Evolutionary conservation across 2,888 invertebrate species (phyloP).

Genomic region (Tinea trinotella): DNA sequence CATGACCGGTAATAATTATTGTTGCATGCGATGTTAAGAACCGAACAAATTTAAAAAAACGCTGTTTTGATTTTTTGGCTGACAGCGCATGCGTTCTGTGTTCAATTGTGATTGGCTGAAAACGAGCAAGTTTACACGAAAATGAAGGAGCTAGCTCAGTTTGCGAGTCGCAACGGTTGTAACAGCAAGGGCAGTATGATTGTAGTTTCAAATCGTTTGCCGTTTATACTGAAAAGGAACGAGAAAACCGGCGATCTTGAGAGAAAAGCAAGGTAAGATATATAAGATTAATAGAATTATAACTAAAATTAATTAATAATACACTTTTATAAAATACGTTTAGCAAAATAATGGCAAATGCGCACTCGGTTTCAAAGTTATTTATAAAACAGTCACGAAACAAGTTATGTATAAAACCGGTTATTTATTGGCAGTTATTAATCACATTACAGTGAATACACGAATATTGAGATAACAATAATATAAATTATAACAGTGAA

Average conservation of each 20-base stretch:
- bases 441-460: neutral
- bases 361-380: too few relatives aligned
- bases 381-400: too few relatives aligned
- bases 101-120: conserved; percentile 53
- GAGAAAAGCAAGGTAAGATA: conserved; percentile 86
- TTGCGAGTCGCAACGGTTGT: conserved; percentile 55
- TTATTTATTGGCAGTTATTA: neutral
- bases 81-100: conserved; percentile 50
- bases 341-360: too few relatives aligned
- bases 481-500: neutral
- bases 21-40: neutral
- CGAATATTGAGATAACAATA: too few relatives aligned
- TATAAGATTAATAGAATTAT: neutral
- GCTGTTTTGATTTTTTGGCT: conserved; percentile 17
- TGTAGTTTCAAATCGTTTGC: conserved; percentile 91
- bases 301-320: neutral
- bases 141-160: conserved; percentile 43
- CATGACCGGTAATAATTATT: too few relatives aligned
- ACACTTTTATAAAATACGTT: neutral
- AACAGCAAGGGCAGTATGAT: conserved; percentile 84
- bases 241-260: conserved; percentile 79
- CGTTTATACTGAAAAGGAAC: conserved; percentile 87
- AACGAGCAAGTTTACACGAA: conserved; percentile 39
- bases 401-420: too few relatives aligned
- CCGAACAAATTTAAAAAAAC: neutral